A percentile compares a stretch with the other conserved stretches of the same genome.
Evolutionary conservation across 1,140 invertebrate species (phyloP).

Genomic region (Ganaspis sp.): DNA sequence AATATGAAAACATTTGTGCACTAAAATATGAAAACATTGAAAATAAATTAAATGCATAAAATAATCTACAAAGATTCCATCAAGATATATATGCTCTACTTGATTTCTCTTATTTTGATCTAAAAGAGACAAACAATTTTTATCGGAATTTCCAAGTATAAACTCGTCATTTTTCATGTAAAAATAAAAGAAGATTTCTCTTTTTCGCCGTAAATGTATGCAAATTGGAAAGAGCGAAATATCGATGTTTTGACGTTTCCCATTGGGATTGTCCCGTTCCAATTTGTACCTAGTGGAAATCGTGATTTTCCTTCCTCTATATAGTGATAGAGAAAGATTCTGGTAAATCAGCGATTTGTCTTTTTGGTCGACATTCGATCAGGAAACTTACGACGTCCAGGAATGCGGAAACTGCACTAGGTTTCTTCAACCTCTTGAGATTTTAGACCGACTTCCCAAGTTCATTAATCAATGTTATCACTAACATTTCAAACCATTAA

Average conservation of each 20-base stretch:
- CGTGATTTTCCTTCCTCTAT: background rate
- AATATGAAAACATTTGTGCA: too few relatives aligned
- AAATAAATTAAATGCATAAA: too few relatives aligned
- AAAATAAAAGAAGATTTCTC: background rate
- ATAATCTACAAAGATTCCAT: too few relatives aligned
- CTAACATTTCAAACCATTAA: too few relatives aligned
- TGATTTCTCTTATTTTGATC: background rate
- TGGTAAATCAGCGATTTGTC: background rate
- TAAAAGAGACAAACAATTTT: slow-evolving; percentile 6
- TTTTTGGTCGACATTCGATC: background rate
- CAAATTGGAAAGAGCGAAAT: slow-evolving; percentile 5
- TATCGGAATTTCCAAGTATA: background rate
- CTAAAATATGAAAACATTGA: too few relatives aligned
- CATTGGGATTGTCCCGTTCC: background rate
- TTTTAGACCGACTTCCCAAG: too few relatives aligned
- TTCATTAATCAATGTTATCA: too few relatives aligned
- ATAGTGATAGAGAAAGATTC: background rate
- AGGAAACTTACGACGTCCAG: too few relatives aligned
- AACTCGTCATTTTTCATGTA: background rate
- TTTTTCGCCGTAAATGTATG: background rate
- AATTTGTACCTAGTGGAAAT: background rate
- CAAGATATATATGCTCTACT: too few relatives aligned
- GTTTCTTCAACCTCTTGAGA: too few relatives aligned
- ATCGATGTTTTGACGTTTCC: slow-evolving; percentile 1
- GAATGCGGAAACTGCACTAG: too few relatives aligned